Evolutionary conservation across 2,113 vertebrate species (phyloP).

Genomic region (Heterocephalus glaber): DNA sequence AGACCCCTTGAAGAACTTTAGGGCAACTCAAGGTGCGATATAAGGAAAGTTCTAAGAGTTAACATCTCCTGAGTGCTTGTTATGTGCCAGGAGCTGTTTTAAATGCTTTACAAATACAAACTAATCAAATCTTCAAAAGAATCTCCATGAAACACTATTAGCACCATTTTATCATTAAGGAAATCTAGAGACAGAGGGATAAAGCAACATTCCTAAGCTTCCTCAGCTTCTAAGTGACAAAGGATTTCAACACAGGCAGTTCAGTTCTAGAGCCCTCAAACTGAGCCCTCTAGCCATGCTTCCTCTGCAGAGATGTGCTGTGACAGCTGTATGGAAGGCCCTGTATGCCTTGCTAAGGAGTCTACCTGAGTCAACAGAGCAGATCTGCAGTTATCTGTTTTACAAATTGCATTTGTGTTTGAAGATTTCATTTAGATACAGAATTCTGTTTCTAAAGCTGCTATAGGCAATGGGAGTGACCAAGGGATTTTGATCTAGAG

Average conservation of each 20-base stretch:
- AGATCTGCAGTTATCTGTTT: conserved; percentile 1
- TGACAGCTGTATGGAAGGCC: not conserved
- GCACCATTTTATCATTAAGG: not conserved
- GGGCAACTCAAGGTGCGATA: not conserved
- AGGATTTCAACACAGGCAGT: not conserved
- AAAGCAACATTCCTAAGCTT: not conserved
- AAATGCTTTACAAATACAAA: not conserved
- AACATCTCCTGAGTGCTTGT: not conserved
- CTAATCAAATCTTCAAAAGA: conserved; percentile 13
- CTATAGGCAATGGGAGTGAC: not conserved
- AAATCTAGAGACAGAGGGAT: not conserved
- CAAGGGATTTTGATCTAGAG: conserved; percentile 13
- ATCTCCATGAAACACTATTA: not conserved
- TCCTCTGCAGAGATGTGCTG: not conserved
- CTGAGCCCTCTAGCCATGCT: not conserved
- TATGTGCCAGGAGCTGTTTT: not conserved
- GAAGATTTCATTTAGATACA: conserved; percentile 63
- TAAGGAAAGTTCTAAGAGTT: not conserved
- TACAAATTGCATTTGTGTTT: not conserved
- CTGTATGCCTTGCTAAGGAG: not conserved
- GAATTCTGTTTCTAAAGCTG: conserved; percentile 7
- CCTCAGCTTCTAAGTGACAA: not conserved
- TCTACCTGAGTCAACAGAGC: not conserved
- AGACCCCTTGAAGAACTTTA: not conserved
- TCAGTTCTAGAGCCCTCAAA: not conserved